These are phyloP conservation scores for Peromyscus eremicus DNA, from an alignment of 2,797 vertebrate species.

Conservation along the genomic window DNA sequence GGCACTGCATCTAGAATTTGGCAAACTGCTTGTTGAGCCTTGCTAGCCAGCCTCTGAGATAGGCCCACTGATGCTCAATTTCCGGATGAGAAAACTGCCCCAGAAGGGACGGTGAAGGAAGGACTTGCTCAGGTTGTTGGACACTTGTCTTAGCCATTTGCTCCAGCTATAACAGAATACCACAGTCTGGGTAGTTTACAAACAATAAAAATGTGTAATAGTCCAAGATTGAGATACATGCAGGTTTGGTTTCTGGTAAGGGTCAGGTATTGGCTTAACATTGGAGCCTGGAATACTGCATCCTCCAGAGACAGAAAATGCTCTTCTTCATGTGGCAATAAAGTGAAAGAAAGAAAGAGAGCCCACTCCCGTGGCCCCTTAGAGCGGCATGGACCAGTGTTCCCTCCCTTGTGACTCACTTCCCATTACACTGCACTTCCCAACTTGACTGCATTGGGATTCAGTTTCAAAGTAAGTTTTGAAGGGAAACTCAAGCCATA, in stretches of 20 bases:
- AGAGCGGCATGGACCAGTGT: too few species aligned
- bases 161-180: background rate
- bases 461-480: background rate
- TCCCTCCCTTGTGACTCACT: background rate
- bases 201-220: background rate
- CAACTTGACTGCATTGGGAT: background rate
- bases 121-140: background rate
- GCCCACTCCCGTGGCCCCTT: too few species aligned
- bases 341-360: background rate
- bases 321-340: background rate
- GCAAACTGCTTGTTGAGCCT: background rate
- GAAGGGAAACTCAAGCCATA: background rate
- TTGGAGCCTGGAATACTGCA: background rate
- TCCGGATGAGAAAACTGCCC: background rate
- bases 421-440: background rate
- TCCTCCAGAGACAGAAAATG: background rate
- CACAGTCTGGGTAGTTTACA: background rate
- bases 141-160: background rate
- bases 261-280: background rate
- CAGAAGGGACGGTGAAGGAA: background rate
- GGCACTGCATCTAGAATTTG: background rate
- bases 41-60: background rate
- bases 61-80: background rate
- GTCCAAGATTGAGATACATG: background rate
- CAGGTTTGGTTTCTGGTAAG: background rate